Conservation (phyloP, 2,113 vertebrate genomes). For the Hystrix cristata region DNA sequence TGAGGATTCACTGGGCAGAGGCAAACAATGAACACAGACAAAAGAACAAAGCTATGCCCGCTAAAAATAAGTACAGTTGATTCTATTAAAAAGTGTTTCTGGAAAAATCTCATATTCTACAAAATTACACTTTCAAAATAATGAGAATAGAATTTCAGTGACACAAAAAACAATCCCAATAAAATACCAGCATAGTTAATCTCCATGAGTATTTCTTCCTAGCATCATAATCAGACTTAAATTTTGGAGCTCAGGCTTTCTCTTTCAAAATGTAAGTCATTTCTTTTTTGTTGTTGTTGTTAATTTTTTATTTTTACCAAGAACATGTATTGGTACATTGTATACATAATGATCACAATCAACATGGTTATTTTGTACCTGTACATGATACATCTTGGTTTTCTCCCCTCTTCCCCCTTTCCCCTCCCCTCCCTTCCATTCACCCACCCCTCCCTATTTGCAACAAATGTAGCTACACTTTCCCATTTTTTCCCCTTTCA, state of each 20-base stretch:
- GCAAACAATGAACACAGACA: neutral
- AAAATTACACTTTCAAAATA: conserved; percentile 5
- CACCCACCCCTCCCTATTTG: too few relatives aligned
- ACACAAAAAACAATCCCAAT: neutral
- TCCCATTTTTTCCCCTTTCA: too few relatives aligned
- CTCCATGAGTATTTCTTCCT: neutral
- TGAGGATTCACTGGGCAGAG: neutral
- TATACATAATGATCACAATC: too few relatives aligned
- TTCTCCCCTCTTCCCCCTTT: too few relatives aligned
- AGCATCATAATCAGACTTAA: neutral
- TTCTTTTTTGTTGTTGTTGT: too few relatives aligned
- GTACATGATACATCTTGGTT: too few relatives aligned
- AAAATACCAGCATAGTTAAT: neutral
- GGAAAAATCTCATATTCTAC: neutral
- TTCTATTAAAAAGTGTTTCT: neutral
- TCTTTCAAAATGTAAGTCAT: neutral
- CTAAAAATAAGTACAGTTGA: neutral
- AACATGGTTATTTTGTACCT: too few relatives aligned
- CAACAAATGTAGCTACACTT: too few relatives aligned
- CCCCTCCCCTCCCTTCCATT: too few relatives aligned
- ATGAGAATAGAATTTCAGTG: neutral
- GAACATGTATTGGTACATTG: too few relatives aligned
- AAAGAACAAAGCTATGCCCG: neutral
- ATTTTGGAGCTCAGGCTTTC: neutral
- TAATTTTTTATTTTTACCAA: too few relatives aligned